Evolutionary conservation across 2,113 vertebrate genomes (phyloP), one percentile per base, ranked within the genome.

Genomic region (Microtus richardsoni): DNA sequence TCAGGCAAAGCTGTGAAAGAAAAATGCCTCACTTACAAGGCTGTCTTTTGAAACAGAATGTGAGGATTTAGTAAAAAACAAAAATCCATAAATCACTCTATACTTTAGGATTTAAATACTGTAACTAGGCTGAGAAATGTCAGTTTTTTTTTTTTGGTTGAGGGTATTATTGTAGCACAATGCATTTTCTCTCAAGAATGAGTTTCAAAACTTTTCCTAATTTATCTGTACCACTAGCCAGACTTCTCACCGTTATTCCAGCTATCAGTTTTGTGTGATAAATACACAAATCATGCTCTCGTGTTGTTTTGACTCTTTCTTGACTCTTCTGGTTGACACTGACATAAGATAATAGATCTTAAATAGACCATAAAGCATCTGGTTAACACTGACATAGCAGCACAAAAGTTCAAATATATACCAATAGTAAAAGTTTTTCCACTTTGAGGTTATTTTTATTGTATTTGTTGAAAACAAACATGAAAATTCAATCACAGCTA

Each of bases 81-180:
- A 79, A 16, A 83, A 60, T 77, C 4, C 36, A 89, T 83, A 39
- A 66, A 84, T 87, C 58, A 79, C 14, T 49, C 68, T 24, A 30
- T 62, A 86, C 24, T 75, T 92, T 44, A 49, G 68, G 16, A 79
- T 82, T 91, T 96, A 88, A 97, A 93, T 89, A 87, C 68, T 84
- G 11, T 93, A 95, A 94, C 82, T 84, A 89, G 9, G 1, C 26
- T 93, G 30, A 94, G 96, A 93, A 87, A 54, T 92, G 93, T 58
- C 93, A 33, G 58, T 19, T 52, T 88, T 93, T 92, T 86, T 19
- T 79, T 89, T 95, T 41, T 19, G 36, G 6, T 64, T 97, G 89
- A 73, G 28, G 83, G 5, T 6, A 0, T 70, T 91, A 87, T 90
- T 10, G 84, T 64, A 91, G 91, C 49, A 21, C 24, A 84, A 49